Base-by-base conservation (phyloP, 2,113 vertebrate species). In the Mobula birostris region DNA sequence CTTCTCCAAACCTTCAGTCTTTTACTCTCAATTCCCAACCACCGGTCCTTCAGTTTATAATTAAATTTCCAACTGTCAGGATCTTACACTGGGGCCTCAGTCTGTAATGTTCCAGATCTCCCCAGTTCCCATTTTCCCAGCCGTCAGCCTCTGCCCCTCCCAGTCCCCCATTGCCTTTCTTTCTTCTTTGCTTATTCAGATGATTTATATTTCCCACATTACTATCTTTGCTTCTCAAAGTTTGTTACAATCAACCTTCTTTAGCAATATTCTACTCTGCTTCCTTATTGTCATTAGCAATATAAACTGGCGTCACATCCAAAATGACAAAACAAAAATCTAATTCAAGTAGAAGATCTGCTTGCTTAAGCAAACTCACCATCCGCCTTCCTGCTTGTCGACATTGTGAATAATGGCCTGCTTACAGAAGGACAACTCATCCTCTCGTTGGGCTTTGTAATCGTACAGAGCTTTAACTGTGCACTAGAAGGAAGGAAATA, bases 351-450 rank as follows among this genome's bases (percentile, higher is more conserved):
- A 63, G 56, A 9, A 61, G 21, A 87, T 61, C 90, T 93, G 61
- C n/a, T 36, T 85, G 19, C 48, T 85, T 11, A 12, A 88, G 85
- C 29, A 17, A 66, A 93, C 96, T 97, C 96, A 98, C 98, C 98
- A 98, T 95, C 98, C 97, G 0, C 97, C 98, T 0, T 98, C 98
- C 95, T 98, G 98, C 94, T 98, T 98, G 95, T 98, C 98, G 2
- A 98, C 98, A 0, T 97, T 98, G 95, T 97, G 95, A 95, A 98
- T 97, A 93, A 98, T 97, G 78, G 98, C 97, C 95, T 98, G 98
- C 95, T 98, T 98, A 96, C 97, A 97, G 97, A 98, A 98, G 0
- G 97, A 98, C n/a, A 98, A 96, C 95, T 98, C 98, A 0, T 98
- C 98, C 78, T 98, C 98, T n/a, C 98, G 96, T 95, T 98, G 98